Percentiles rank a stretch among this genome's conserved stretches.
Evolutionary conservation across 2,797 vertebrate species (phyloP).

Genomic region (Potorous gilbertii): DNA sequence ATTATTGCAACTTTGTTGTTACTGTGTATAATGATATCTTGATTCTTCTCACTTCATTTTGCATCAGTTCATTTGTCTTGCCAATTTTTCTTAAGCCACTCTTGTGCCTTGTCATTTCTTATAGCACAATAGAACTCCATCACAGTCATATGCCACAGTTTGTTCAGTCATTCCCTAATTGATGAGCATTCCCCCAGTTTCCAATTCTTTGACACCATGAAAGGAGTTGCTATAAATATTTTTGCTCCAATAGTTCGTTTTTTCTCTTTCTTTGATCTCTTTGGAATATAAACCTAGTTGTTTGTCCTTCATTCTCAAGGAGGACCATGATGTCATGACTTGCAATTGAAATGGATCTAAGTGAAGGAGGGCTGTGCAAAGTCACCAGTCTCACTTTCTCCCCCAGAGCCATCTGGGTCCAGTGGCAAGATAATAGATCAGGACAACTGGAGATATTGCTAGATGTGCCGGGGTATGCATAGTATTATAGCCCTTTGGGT

Average conservation of each 20-base stretch:
- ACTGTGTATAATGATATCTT: background rate
- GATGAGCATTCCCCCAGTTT: background rate
- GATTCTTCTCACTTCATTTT: background rate
- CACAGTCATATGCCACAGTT: background rate
- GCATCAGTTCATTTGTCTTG: too few relatives aligned
- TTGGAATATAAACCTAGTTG: background rate
- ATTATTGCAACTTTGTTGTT: background rate
- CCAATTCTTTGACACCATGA: background rate
- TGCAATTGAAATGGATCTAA: background rate
- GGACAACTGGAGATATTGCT: background rate
- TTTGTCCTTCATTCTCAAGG: background rate
- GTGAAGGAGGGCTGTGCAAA: background rate
- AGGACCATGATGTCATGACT: background rate
- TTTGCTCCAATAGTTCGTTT: background rate
- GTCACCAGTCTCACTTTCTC: background rate
- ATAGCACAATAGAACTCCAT: background rate
- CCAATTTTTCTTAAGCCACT: background rate
- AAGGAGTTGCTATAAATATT: background rate
- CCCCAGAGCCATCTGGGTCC: background rate
- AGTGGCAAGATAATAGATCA: background rate
- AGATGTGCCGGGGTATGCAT: background rate
- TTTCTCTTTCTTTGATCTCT: background rate
- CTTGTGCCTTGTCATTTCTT: background rate
- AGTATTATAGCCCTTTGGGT: background rate
- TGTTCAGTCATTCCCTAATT: background rate